Conservation (phyloP, 2,888 invertebrate species). For the Autographa pulchrina region DNA sequence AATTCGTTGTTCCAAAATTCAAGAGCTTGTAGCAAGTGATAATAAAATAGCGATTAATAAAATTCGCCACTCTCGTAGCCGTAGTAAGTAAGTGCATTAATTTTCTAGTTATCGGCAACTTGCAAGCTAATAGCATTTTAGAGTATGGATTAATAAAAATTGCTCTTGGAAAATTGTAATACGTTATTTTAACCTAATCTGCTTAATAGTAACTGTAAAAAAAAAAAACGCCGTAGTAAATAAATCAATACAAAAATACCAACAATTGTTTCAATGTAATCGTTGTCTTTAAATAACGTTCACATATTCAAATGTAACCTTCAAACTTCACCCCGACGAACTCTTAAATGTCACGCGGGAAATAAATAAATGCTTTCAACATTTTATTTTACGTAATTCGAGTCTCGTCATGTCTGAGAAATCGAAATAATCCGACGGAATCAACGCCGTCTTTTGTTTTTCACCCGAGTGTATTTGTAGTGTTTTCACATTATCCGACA, state of each 20-base stretch:
- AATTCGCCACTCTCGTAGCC: neutral
- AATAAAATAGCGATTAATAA: slow-evolving; percentile 5
- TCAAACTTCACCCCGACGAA: neutral
- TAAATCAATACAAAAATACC: too few relatives aligned
- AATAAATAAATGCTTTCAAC: slow-evolving; percentile 5
- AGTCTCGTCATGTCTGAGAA: slow-evolving; percentile 5
- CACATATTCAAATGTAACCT: neutral
- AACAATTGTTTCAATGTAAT: neutral
- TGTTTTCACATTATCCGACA: too few relatives aligned
- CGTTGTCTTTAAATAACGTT: neutral
- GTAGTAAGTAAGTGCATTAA: neutral
- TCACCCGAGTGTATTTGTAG: slow-evolving; percentile 11
- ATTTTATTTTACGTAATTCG: slow-evolving; percentile 6
- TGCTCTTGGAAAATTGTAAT: too few relatives aligned
- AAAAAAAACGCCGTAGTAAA: too few relatives aligned
- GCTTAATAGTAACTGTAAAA: too few relatives aligned
- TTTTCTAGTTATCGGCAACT: neutral
- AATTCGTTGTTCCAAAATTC: slow-evolving; percentile 9
- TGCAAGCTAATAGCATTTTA: neutral
- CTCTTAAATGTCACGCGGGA: slow-evolving; percentile 2
- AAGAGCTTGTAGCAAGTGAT: slow-evolving; percentile 5
- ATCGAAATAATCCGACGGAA: slow-evolving; percentile 23
- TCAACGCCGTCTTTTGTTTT: slow-evolving; percentile 19
- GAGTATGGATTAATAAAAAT: neutral
- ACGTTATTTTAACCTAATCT: too few relatives aligned